Percentiles rank a stretch among this genome's conserved stretches.
phyloP scores from a whole-genome alignment of 2,113 vertebrate genomes.

The Canis aureus region DNA sequence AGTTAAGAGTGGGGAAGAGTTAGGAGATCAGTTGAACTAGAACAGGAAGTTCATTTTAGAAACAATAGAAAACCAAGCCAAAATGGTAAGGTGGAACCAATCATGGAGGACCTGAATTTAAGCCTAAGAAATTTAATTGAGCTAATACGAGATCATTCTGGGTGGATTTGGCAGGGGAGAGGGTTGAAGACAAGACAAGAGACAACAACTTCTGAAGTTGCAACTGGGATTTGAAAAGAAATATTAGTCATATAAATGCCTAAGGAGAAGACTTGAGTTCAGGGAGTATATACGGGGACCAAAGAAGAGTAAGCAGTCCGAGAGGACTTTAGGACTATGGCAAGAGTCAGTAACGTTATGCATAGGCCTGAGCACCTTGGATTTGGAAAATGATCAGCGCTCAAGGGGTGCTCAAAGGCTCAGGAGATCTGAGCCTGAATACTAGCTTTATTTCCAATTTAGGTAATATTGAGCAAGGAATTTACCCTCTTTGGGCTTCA shows the following conservation, averaged over 20 bases:
- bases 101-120: neutral
- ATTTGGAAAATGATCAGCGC: neutral
- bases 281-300: neutral
- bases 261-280: neutral
- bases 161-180: neutral
- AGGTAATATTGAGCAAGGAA: neutral
- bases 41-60: slow-evolving; percentile 5
- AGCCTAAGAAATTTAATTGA: slow-evolving; percentile 45
- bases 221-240: slow-evolving; percentile 17
- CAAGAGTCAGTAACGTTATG: neutral
- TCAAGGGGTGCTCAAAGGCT: neutral
- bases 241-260: neutral
- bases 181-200: neutral
- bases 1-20: neutral
- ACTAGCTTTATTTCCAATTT: slow-evolving; percentile 53
- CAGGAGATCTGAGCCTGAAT: slow-evolving; percentile 47
- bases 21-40: neutral
- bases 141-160: slow-evolving; percentile 12
- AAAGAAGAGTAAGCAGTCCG: neutral
- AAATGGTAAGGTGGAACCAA: neutral
- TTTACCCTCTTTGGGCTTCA: slow-evolving; percentile 53
- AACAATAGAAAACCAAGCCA: neutral
- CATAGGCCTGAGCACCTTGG: neutral
- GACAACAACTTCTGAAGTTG: neutral
- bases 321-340: neutral